Evolutionary conservation across 2,113 vertebrate species (phyloP).

Genomic region (Cyanistes caeruleus): DNA sequence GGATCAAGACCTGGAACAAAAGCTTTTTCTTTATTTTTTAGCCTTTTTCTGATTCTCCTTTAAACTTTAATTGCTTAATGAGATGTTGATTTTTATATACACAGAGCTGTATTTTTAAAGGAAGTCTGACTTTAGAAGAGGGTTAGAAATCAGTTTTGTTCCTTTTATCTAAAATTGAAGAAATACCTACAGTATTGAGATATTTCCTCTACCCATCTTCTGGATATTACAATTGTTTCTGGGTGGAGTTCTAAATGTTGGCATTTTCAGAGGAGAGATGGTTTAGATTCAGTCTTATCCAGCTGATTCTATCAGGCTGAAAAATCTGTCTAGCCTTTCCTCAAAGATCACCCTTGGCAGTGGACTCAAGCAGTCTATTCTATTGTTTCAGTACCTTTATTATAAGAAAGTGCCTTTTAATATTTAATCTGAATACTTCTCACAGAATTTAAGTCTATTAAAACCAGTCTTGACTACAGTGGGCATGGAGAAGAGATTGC

Average conservation of each 20-base stretch:
- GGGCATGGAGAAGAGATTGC: background rate
- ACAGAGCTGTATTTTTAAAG: background rate
- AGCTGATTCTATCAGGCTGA: background rate
- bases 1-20: background rate
- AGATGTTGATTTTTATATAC: background rate
- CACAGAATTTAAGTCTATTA: background rate
- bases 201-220: fast-evolving
- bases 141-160: background rate
- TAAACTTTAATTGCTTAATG: background rate
- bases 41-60: background rate
- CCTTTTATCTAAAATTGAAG: background rate
- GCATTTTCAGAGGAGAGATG: background rate
- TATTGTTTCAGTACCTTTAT: background rate
- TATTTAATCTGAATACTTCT: background rate
- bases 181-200: fast-evolving
- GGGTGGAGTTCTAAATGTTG: background rate
- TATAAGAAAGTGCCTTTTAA: background rate
- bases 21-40: background rate
- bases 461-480: background rate
- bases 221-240: background rate
- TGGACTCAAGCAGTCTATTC: background rate
- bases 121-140: background rate
- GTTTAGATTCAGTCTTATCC: background rate
- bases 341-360: background rate
- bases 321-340: background rate